Evolutionary conservation across 2,113 vertebrate species (phyloP).

Genomic region (Australoheros scitulus): DNA sequence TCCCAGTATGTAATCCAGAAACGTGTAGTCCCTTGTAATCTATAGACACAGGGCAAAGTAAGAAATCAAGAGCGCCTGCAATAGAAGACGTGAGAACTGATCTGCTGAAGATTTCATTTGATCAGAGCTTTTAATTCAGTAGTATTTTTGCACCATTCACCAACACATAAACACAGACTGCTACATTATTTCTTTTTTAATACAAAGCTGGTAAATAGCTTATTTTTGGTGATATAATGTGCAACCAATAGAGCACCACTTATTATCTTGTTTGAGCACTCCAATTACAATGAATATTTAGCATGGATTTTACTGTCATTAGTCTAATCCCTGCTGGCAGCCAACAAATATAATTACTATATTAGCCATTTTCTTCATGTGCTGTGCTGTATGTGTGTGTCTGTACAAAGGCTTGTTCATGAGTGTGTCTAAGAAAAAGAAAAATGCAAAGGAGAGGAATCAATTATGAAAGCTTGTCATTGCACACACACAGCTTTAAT

Average conservation of each 20-base stretch:
- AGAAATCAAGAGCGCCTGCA: background rate
- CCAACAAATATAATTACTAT: slow-evolving; percentile 66
- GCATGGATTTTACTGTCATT: slow-evolving; percentile 53
- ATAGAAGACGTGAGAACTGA: background rate
- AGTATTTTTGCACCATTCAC: background rate
- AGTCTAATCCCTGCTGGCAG: slow-evolving; percentile 58
- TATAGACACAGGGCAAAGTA: slow-evolving; percentile 59
- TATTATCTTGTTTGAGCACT: slow-evolving; percentile 49
- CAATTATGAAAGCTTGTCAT: slow-evolving; percentile 61
- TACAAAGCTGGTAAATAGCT: slow-evolving; percentile 8
- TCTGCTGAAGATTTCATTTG: background rate
- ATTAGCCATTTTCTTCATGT: slow-evolving; percentile 51
- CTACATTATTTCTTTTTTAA: background rate
- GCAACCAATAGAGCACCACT: slow-evolving; percentile 9
- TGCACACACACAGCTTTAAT: slow-evolving; percentile 28
- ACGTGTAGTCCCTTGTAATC: slow-evolving; percentile 95
- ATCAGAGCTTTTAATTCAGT: background rate
- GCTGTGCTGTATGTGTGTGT: slow-evolving; percentile 3
- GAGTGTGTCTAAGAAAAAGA: slow-evolving; percentile 7
- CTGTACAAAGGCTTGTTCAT: slow-evolving; percentile 16
- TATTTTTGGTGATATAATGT: slow-evolving; percentile 8
- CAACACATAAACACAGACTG: background rate
- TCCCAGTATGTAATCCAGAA: slow-evolving; percentile 97
- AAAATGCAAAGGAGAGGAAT: slow-evolving; percentile 38
- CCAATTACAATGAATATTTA: slow-evolving; percentile 54